Conservation (phyloP, 2,888 invertebrate species). For the Ichneumoninae sp. region DNA sequence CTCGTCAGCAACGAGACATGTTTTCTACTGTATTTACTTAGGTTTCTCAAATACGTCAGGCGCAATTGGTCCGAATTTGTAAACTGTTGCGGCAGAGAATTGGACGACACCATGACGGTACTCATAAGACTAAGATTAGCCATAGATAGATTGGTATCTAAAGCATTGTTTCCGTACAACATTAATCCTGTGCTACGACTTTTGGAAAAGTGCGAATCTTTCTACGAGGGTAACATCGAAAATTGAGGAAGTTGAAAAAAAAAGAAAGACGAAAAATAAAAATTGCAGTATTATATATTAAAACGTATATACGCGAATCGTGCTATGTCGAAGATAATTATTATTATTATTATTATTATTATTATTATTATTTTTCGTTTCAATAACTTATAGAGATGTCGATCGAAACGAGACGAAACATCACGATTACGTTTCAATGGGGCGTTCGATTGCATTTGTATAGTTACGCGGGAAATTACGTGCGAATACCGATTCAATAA, state of each 20-base stretch:
- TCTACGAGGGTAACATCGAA: slow-evolving; percentile 93
- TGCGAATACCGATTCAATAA: slow-evolving; percentile 27
- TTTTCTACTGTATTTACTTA: slow-evolving; percentile 92
- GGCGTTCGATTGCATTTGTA: slow-evolving; percentile 46
- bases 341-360: slow-evolving; percentile 26
- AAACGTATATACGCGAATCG: slow-evolving; percentile 41
- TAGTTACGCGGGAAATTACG: slow-evolving; percentile 37
- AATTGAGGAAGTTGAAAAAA: slow-evolving; percentile 86
- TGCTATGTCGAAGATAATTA: slow-evolving; percentile 39
- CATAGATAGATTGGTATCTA: slow-evolving; percentile 92
- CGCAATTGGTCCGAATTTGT: slow-evolving; percentile 94
- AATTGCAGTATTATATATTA: slow-evolving; percentile 61
- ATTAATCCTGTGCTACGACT: slow-evolving; percentile 94
- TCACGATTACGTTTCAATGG: slow-evolving; percentile 27
- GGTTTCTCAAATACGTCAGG: slow-evolving; percentile 93
- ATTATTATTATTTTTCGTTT: slow-evolving; percentile 16
- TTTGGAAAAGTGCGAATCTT: slow-evolving; percentile 92
- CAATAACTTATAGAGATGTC: not conserved
- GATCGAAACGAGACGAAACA: not conserved
- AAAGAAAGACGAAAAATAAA: not conserved
- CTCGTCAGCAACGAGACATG: slow-evolving; percentile 96
- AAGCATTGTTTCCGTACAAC: slow-evolving; percentile 94
- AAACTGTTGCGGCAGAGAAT: slow-evolving; percentile 89
- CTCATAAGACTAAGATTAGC: slow-evolving; percentile 91
- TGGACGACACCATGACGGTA: slow-evolving; percentile 94